Percentiles rank a stretch among this genome's conserved stretches.
Conservation (phyloP, 1,140 invertebrate genomes). For the Hylaeus volcanicus region DNA sequence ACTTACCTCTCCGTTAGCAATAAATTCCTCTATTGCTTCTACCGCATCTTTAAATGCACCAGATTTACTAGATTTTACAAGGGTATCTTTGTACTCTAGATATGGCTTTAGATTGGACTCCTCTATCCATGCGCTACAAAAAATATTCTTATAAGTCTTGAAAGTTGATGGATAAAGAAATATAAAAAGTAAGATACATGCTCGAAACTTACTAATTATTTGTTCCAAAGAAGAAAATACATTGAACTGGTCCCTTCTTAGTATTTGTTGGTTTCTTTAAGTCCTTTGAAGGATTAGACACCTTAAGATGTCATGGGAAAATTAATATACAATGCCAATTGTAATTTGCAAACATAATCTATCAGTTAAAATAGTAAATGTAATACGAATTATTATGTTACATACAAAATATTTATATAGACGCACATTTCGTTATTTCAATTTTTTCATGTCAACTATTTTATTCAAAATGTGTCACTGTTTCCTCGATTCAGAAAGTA, state of each 20-base stretch:
- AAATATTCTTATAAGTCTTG: constrained; percentile 60
- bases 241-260: constrained; percentile 87
- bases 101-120: constrained; percentile 92
- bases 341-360: neutral
- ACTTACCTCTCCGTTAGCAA: constrained; percentile 86
- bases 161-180: constrained; percentile 19
- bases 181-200: constrained; percentile 22
- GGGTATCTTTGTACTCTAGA: constrained; percentile 89
- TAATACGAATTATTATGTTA: neutral
- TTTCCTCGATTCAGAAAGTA: neutral
- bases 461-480: neutral
- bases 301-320: constrained; percentile 80
- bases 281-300: constrained; percentile 86
- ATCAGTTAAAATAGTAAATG: neutral
- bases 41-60: constrained; percentile 91
- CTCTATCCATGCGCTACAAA: constrained; percentile 94
- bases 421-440: too few relatives aligned
- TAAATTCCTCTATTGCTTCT: constrained; percentile 92
- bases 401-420: neutral
- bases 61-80: constrained; percentile 89
- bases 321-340: constrained; percentile 40
- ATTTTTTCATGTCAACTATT: neutral
- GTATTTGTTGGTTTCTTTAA: constrained; percentile 83
- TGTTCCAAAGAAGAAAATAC: constrained; percentile 96
- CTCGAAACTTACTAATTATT: constrained; percentile 92